Conservation (phyloP, 2,888 invertebrate genomes). For the Xylota segnis region DNA sequence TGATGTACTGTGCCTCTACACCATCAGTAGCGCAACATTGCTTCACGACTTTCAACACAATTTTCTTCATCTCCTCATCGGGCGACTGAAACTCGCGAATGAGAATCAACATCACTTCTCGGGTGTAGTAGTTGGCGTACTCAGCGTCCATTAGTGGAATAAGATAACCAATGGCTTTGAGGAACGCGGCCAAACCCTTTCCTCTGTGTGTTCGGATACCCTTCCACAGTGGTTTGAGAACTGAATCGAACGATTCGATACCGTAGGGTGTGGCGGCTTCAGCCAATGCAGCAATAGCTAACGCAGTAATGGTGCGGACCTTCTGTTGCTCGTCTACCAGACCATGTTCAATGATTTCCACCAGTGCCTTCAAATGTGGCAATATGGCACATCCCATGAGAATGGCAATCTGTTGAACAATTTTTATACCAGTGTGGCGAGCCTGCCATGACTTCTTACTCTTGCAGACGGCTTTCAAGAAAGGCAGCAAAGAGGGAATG, state of each 20-base stretch:
- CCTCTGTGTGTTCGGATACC: slow-evolving; percentile 96
- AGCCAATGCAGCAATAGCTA: slow-evolving; percentile 98
- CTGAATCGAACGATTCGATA: slow-evolving; percentile 99
- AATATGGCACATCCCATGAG: slow-evolving; percentile 99
- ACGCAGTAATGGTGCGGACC: slow-evolving; percentile 98
- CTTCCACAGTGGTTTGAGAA: slow-evolving; percentile 99
- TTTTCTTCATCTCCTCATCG: slow-evolving; percentile 99
- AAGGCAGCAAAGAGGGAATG: slow-evolving; percentile 98
- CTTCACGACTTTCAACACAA: slow-evolving; percentile 99
- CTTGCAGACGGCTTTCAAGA: slow-evolving; percentile 99
- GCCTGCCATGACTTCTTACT: slow-evolving; percentile 99
- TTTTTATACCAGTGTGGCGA: slow-evolving; percentile 99
- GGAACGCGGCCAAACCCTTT: slow-evolving; percentile 98
- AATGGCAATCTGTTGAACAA: slow-evolving; percentile 99
- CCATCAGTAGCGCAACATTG: slow-evolving; percentile 99
- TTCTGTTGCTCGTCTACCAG: slow-evolving; percentile 99
- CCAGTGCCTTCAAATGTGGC: slow-evolving; percentile 98
- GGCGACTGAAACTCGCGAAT: slow-evolving; percentile 99
- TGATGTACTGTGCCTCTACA: slow-evolving; percentile 99
- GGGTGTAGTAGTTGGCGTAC: slow-evolving; percentile 99
- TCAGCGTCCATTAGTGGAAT: slow-evolving; percentile 99
- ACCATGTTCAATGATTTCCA: slow-evolving; percentile 99
- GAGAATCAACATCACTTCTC: slow-evolving; percentile 96
- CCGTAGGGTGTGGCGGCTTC: slow-evolving; percentile 99
- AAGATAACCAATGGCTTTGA: slow-evolving; percentile 99